Percentiles rank a stretch among this genome's conserved stretches.
These are phyloP conservation scores for Cephalopholis sonnerati DNA, from an alignment of 2,113 vertebrate species.

Conservation along the genomic window DNA sequence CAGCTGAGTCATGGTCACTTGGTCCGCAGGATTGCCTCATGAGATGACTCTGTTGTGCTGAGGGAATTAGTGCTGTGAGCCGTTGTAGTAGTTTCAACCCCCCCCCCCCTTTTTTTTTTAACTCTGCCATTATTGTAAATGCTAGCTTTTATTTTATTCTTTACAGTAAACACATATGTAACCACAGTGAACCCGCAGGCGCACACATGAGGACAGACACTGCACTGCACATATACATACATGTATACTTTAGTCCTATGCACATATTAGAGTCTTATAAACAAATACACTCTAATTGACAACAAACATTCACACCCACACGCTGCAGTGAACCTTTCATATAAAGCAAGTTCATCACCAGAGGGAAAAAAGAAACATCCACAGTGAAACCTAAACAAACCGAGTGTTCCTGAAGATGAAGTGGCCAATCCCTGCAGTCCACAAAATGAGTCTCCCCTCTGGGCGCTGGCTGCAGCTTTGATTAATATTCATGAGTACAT, in stretches of 20 bases:
- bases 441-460: slow-evolving; percentile 42
- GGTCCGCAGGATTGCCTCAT: too few species aligned
- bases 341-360: slow-evolving; percentile 24
- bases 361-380: slow-evolving; percentile 14
- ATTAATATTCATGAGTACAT: slow-evolving; percentile 78
- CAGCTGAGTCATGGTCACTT: not conserved
- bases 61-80: too few species aligned
- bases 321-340: slow-evolving; percentile 4
- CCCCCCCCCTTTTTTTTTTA: too few species aligned
- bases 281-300: slow-evolving; percentile 10
- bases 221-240: too few species aligned
- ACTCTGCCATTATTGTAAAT: not conserved
- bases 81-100: too few species aligned
- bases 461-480: slow-evolving; percentile 28
- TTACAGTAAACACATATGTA: not conserved
- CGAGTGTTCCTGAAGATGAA: slow-evolving; percentile 48
- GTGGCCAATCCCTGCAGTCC: slow-evolving; percentile 47
- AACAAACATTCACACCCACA: slow-evolving; percentile 19
- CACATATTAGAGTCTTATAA: slow-evolving; percentile 6
- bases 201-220: not conserved
- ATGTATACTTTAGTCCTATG: not conserved
- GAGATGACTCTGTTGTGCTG: too few species aligned
- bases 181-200: not conserved
- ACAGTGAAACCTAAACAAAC: slow-evolving; percentile 28
- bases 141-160: not conserved